phyloP scores from a whole-genome alignment of 37 sponge, comb jelly and placozoan species.

The Cliona cf. orientalis region DNA sequence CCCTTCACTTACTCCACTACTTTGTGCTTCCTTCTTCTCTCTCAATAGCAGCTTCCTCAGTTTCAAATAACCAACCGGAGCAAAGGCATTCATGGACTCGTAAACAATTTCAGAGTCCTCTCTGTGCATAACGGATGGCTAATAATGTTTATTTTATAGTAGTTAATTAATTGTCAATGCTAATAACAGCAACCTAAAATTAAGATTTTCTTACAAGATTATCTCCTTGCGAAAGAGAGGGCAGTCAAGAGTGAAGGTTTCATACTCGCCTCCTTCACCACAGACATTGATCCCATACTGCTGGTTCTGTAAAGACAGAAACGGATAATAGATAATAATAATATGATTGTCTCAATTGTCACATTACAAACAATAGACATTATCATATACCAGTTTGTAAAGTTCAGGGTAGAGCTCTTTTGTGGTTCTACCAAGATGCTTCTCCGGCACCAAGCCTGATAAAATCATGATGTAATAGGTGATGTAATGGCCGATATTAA shows the following conservation, averaged over 20 bases:
- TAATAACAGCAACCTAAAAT: not conserved
- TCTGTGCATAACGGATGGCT: constrained; percentile 3
- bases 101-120: constrained; percentile 40
- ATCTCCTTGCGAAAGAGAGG: constrained; percentile 89
- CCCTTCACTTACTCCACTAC: too few species aligned
- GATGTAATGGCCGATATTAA: not conserved
- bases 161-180: not conserved
- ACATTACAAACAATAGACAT: constrained; percentile 11
- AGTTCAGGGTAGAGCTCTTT: constrained; percentile 71
- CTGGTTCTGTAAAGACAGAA: constrained; percentile 40
- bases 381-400: constrained; percentile 55
- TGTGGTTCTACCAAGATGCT: constrained; percentile 75
- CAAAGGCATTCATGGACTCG: constrained; percentile 84
- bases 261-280: constrained; percentile 99
- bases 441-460: constrained; percentile 69
- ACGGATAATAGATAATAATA: not conserved
- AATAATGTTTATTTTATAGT: too few species aligned
- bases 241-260: constrained; percentile 94
- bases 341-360: not conserved
- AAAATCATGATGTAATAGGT: not conserved
- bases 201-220: constrained; percentile 61
- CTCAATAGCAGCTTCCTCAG: constrained; percentile 63
- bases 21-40: constrained; percentile 37
- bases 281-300: constrained; percentile 93
- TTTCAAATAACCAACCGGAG: constrained; percentile 91